Evolutionary conservation across 2,888 invertebrate species (phyloP).

Genomic region (Parochlus steinenii): DNA sequence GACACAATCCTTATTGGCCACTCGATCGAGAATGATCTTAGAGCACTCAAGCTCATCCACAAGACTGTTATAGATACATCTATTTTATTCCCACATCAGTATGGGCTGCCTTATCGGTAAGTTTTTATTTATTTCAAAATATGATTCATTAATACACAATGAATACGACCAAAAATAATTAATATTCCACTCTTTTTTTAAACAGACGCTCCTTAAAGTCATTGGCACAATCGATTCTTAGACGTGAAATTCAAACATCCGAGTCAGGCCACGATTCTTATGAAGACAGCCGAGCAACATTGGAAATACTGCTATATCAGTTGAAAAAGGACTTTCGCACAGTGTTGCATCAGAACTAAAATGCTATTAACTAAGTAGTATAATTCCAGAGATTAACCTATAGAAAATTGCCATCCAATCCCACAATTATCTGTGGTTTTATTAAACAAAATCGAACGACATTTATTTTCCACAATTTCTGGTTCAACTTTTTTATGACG

Average conservation of each 20-base stretch:
- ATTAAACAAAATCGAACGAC: too few species aligned
- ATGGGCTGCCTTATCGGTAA: constrained; percentile 73
- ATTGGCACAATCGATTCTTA: constrained; percentile 52
- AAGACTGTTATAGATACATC: constrained; percentile 77
- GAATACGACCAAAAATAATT: too few species aligned
- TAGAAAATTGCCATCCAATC: too few species aligned
- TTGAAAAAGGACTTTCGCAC: constrained; percentile 36
- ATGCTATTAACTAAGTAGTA: too few species aligned
- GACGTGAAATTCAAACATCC: constrained; percentile 64
- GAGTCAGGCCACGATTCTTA: constrained; percentile 73
- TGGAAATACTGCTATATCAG: constrained; percentile 75
- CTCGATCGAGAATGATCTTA: constrained; percentile 84
- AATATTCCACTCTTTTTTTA: too few species aligned
- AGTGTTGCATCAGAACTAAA: constrained; percentile 13
- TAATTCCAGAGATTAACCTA: too few species aligned
- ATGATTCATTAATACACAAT: too few species aligned
- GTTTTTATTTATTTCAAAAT: too few species aligned
- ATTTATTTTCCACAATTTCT: too few species aligned
- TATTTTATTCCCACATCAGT: constrained; percentile 68
- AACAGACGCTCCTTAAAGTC: constrained; percentile 65
- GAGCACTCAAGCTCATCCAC: constrained; percentile 72
- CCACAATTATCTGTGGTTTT: too few species aligned
- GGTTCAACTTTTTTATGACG: too few species aligned
- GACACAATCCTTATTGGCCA: constrained; percentile 91
- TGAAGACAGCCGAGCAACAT: constrained; percentile 82